These are phyloP conservation scores for Cephalopholis sonnerati DNA, from an alignment of 2,113 vertebrate genomes.

Conservation along the genomic window DNA sequence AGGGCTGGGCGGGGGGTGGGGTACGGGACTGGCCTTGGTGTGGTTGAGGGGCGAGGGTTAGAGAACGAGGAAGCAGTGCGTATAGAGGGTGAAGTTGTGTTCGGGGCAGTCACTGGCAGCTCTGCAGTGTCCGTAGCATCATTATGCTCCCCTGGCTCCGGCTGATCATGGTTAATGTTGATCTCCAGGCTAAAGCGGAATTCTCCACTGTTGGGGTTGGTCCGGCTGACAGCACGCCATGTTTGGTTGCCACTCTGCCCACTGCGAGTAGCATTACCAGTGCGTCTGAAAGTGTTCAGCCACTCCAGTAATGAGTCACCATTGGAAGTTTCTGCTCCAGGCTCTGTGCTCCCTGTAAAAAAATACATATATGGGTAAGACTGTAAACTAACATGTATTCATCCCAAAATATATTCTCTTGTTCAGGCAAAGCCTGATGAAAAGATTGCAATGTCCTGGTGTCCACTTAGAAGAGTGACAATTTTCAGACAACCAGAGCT, in stretches of 20 bases:
- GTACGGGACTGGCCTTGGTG: conserved; percentile 73
- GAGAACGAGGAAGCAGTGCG: conserved; percentile 66
- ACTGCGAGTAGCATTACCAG: conserved; percentile 93
- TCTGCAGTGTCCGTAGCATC: conserved; percentile 76
- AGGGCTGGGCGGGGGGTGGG: conserved; percentile 76
- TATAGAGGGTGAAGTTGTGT: conserved; percentile 61
- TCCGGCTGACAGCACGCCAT: conserved; percentile 95
- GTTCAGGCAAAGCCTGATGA: not conserved
- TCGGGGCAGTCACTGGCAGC: conserved; percentile 62
- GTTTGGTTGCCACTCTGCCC: conserved; percentile 97
- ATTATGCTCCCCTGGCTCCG: conserved; percentile 84
- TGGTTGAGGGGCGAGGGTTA: conserved; percentile 57
- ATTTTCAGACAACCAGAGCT: not conserved
- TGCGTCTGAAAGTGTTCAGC: conserved; percentile 93
- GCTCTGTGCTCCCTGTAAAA: conserved; percentile 86
- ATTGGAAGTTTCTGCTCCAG: conserved; percentile 86
- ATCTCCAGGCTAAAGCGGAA: conserved; percentile 97
- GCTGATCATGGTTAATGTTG: conserved; percentile 94
- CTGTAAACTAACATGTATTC: not conserved
- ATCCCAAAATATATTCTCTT: not conserved
- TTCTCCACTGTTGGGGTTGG: conserved; percentile 94
- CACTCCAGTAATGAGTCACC: conserved; percentile 93
- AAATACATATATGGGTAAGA: conserved; percentile 55
- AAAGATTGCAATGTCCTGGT: not conserved
- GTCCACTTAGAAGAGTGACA: not conserved